Evolutionary conservation across 1,140 invertebrate genomes (phyloP).

Genomic region (Drosophila fuyamai): DNA sequence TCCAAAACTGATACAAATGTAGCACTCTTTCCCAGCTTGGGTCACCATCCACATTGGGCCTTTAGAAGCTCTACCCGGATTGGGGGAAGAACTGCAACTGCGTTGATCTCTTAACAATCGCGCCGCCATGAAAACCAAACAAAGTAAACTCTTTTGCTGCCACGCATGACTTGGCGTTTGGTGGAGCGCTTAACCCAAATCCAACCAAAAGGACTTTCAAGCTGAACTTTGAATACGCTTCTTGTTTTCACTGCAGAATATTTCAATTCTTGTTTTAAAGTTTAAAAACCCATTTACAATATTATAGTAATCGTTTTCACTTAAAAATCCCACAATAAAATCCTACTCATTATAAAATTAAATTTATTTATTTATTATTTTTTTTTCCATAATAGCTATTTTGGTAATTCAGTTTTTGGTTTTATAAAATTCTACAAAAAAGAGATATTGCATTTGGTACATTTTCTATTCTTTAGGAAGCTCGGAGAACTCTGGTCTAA

Average conservation of each 20-base stretch:
- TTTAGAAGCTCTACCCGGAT: conserved; percentile 36
- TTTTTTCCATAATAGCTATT: too few relatives aligned
- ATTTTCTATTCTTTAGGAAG: too few relatives aligned
- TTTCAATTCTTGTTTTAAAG: too few relatives aligned
- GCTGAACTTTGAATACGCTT: not conserved
- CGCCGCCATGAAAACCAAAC: conserved; percentile 26
- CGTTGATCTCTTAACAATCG: conserved; percentile 27
- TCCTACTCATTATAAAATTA: too few relatives aligned
- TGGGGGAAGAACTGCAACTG: conserved; percentile 45
- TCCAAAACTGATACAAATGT: conserved; percentile 52
- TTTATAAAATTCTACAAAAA: too few relatives aligned
- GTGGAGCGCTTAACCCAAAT: conserved; percentile 76
- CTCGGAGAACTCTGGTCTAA: too few relatives aligned
- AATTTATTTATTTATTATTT: too few relatives aligned
- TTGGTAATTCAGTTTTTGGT: too few relatives aligned
- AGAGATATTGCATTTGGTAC: too few relatives aligned
- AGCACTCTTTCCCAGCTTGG: conserved; percentile 22
- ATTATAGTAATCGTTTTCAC: too few relatives aligned
- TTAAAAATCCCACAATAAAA: too few relatives aligned
- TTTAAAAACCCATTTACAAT: not conserved
- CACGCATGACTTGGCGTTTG: conserved; percentile 72
- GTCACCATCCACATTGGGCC: conserved; percentile 49
- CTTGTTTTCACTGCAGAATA: not conserved
- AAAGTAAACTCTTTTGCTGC: conserved; percentile 47
- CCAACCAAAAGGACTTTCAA: not conserved